These are phyloP conservation scores for Celastrina argiolus DNA, from an alignment of 2,888 invertebrate genomes.

Conservation along the genomic window DNA sequence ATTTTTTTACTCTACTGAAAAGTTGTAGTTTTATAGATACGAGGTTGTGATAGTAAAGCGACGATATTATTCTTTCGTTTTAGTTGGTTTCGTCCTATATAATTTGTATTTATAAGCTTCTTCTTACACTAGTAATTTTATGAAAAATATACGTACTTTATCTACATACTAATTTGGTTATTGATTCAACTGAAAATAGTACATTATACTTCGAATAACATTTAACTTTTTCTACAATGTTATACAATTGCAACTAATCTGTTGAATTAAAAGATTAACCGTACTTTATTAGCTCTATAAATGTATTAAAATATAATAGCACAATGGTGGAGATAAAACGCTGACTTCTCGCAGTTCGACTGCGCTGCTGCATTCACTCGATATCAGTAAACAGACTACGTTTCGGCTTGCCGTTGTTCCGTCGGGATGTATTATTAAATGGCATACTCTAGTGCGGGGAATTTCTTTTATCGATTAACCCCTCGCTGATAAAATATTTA, in stretches of 20 bases:
- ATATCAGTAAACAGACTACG: conserved; percentile 26
- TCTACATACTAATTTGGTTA: too few species aligned
- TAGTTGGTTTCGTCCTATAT: not conserved
- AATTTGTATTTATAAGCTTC: not conserved
- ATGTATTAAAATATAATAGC: conserved; percentile 1
- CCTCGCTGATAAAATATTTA: not conserved
- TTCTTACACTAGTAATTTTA: not conserved
- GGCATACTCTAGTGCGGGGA: conserved; percentile 26
- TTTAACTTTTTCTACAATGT: too few species aligned
- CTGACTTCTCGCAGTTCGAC: conserved; percentile 20
- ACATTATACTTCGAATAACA: too few species aligned
- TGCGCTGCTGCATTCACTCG: conserved; percentile 22
- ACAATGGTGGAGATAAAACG: conserved; percentile 17
- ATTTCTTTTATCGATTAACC: conserved; percentile 22
- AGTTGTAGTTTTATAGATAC: too few species aligned
- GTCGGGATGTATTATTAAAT: conserved; percentile 33
- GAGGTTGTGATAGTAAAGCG: too few species aligned
- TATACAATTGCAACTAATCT: not conserved
- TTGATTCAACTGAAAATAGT: too few species aligned
- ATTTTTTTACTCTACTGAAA: too few species aligned
- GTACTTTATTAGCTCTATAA: not conserved
- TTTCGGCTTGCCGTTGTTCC: conserved; percentile 28
- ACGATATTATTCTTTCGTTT: not conserved
- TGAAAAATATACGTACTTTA: too few species aligned
- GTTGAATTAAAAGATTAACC: not conserved